Conservation (phyloP, 92 coral and sea anemone species). For the Zoanthus sansibaricus region DNA sequence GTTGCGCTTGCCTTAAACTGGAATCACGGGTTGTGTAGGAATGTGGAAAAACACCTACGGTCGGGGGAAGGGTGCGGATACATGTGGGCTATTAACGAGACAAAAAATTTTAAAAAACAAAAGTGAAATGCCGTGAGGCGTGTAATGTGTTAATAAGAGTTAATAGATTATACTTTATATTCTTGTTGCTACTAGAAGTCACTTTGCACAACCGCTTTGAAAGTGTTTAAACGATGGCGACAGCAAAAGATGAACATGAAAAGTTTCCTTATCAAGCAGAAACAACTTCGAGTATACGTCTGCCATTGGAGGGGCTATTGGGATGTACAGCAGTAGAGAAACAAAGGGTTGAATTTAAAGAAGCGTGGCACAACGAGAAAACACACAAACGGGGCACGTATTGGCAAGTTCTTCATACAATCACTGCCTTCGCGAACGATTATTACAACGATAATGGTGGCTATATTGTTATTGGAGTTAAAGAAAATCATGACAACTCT, state of each 20-base stretch:
- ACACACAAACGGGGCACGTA: constrained; percentile 18
- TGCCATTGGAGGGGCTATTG: constrained; percentile 13
- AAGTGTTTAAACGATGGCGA: constrained; percentile 11
- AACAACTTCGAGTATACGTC: constrained; percentile 8
- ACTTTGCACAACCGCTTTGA: no score
- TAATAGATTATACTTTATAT: no score
- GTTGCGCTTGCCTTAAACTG: no score
- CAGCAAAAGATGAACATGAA: constrained; percentile 1
- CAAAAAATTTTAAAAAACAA: no score
- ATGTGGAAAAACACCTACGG: no score
- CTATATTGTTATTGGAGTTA: constrained; percentile 24
- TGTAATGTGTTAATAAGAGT: no score
- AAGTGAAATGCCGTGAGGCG: no score
- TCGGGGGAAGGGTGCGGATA: no score
- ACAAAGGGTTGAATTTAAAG: constrained; percentile 22
- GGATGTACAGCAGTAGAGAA: constrained; percentile 21
- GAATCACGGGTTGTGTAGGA: no score
- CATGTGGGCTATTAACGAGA: no score
- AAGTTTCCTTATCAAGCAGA: not conserved
- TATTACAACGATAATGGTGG: constrained; percentile 29
- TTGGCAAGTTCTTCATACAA: constrained; percentile 32
- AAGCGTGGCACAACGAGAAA: constrained; percentile 2
- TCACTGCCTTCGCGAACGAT: constrained; percentile 35
- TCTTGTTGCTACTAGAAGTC: no score
- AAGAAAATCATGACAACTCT: constrained; percentile 5